These are phyloP conservation scores for Argyrosomus regius DNA, from an alignment of 2,797 vertebrate genomes.

Conservation along the genomic window DNA sequence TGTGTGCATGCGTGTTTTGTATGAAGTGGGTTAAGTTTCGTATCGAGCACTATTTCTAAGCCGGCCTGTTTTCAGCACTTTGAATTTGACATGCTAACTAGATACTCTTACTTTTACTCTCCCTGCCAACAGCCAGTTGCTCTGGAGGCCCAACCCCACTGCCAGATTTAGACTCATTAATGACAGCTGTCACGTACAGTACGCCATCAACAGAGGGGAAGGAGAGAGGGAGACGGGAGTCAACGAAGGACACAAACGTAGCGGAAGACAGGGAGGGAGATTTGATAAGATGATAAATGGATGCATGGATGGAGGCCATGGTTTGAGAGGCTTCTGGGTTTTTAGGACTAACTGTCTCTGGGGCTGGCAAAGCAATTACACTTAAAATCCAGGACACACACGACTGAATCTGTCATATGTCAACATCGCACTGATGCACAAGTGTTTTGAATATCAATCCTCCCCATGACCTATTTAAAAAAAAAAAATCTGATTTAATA, in stretches of 20 bases:
- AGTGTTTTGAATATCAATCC: constrained; percentile 27
- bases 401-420: constrained; percentile 32
- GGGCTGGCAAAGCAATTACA: constrained; percentile 44
- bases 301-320: constrained; percentile 14
- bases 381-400: constrained; percentile 8
- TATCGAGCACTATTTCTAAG: constrained; percentile 47
- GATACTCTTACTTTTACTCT: constrained; percentile 58
- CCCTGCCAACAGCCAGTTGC: constrained; percentile 51
- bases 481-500: constrained; percentile 28
- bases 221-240: constrained; percentile 17
- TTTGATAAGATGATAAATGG: constrained; percentile 13
- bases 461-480: neutral
- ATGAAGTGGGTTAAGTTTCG: constrained; percentile 56
- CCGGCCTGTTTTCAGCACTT: constrained; percentile 72
- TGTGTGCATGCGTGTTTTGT: constrained; percentile 29
- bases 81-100: constrained; percentile 71
- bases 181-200: constrained; percentile 71
- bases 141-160: constrained; percentile 27
- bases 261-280: constrained; percentile 11
- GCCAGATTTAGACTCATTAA: constrained; percentile 75
- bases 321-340: constrained; percentile 8
- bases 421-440: constrained; percentile 18
- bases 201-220: constrained; percentile 27
- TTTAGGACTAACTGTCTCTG: neutral
- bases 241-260: constrained; percentile 11